phyloP scores from a whole-genome alignment of 2,888 invertebrate species.

The Folsomia manolachei region DNA sequence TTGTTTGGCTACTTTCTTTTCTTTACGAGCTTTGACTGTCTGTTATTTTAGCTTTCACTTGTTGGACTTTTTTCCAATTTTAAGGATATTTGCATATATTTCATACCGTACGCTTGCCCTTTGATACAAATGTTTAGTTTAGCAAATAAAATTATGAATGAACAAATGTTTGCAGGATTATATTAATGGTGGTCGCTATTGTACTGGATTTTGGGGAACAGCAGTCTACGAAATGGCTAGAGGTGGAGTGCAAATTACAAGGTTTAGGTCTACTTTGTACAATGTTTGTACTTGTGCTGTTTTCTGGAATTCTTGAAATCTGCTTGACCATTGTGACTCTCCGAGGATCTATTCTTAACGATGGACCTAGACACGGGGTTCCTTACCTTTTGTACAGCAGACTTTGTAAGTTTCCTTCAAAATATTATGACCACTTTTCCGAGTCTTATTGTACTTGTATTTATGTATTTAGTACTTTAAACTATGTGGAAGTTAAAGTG shows the following conservation, averaged over 20 bases:
- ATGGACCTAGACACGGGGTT: conserved; percentile 69
- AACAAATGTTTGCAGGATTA: conserved; percentile 66
- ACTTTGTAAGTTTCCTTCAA: conserved; percentile 61
- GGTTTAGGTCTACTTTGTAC: conserved; percentile 63
- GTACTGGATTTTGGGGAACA: conserved; percentile 61
- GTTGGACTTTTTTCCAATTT: no score
- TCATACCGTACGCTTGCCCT: no score
- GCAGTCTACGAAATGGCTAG: conserved; percentile 55
- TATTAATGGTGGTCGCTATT: conserved; percentile 61
- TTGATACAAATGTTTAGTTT: no score
- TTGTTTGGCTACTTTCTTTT: no score
- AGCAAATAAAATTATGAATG: no score
- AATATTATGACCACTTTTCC: no score
- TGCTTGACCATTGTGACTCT: conserved; percentile 71
- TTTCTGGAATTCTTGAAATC: conserved; percentile 63
- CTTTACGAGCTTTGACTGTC: no score
- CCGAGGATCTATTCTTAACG: conserved; percentile 75
- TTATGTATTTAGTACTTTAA: no score
- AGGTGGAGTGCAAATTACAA: conserved; percentile 59
- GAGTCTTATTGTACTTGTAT: no score
- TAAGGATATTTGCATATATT: no score
- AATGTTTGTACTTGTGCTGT: conserved; percentile 52
- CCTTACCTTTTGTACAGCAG: conserved; percentile 75
- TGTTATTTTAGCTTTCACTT: no score
- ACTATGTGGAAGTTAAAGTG: no score